Conservation (phyloP, 1,140 invertebrate species). For the Eumeta japonica region DNA sequence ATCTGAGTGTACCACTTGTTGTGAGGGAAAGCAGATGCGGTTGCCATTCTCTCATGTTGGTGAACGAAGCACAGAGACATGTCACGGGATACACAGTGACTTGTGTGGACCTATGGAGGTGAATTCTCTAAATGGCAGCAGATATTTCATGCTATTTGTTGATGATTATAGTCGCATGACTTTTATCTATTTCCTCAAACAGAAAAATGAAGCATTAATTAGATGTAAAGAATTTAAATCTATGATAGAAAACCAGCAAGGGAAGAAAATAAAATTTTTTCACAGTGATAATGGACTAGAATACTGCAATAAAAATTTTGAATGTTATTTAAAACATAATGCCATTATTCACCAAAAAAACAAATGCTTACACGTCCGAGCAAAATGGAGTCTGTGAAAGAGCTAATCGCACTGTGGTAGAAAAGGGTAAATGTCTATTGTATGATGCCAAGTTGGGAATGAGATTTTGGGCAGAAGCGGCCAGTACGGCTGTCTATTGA, state of each 20-base stretch:
- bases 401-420: no score
- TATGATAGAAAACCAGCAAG: slow-evolving; percentile 10
- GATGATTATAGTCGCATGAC: slow-evolving; percentile 15
- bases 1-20: slow-evolving; percentile 22
- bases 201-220: slow-evolving; percentile 17
- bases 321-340: not conserved
- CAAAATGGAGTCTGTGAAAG: slow-evolving; percentile 53
- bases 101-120: slow-evolving; percentile 25
- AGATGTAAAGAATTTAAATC: slow-evolving; percentile 14
- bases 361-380: slow-evolving; percentile 38
- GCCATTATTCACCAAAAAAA: slow-evolving; percentile 8
- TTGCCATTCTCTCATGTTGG: slow-evolving; percentile 19
- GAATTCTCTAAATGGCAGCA: slow-evolving; percentile 9
- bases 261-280: slow-evolving; percentile 15
- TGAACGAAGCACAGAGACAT: slow-evolving; percentile 10
- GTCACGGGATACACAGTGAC: slow-evolving; percentile 25
- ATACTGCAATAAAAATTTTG: slow-evolving; percentile 3
- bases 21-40: slow-evolving; percentile 24
- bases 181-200: slow-evolving; percentile 11
- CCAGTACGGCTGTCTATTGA: no score
- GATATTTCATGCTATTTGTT: slow-evolving; percentile 21
- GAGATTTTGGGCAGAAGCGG: no score
- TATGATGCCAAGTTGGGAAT: no score
- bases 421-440: no score
- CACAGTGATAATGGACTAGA: slow-evolving; percentile 23